These are phyloP conservation scores for Netelia fuscicornis DNA, from an alignment of 2,888 invertebrate genomes.

Conservation along the genomic window DNA sequence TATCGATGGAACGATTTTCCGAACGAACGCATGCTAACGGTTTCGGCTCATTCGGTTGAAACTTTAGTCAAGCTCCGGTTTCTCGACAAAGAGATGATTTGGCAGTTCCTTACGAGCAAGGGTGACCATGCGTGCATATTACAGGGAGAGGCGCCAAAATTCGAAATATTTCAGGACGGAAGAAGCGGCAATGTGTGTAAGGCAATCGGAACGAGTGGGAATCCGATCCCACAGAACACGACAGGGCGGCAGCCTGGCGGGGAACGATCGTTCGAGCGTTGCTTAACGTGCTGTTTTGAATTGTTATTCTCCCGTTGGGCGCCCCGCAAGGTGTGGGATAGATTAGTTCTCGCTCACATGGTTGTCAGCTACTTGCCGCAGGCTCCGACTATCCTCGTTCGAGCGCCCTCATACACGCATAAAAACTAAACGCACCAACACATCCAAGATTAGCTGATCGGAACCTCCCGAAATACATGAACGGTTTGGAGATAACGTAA, in stretches of 20 bases:
- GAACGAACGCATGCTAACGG: neutral
- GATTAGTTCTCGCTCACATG: conserved; percentile 79
- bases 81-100: conserved; percentile 1
- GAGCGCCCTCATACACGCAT: conserved; percentile 45
- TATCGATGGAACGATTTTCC: neutral
- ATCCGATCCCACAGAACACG: conserved; percentile 47
- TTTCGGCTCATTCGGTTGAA: neutral
- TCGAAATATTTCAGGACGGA: conserved; percentile 28
- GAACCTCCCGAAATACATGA: conserved; percentile 28
- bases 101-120: conserved; percentile 1
- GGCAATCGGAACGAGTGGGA: conserved; percentile 42
- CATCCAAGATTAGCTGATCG: conserved; percentile 18
- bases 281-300: conserved; percentile 78
- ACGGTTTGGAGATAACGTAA: conserved; percentile 43
- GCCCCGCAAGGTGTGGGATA: conserved; percentile 77
- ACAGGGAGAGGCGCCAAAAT: conserved; percentile 22
- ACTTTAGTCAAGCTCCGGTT: too few relatives aligned
- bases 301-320: conserved; percentile 75
- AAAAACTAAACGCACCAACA: conserved; percentile 20
- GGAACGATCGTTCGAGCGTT: conserved; percentile 74
- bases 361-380: conserved; percentile 80
- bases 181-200: conserved; percentile 20
- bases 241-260: conserved; percentile 46
- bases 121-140: conserved; percentile 37
- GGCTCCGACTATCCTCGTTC: conserved; percentile 57